Evolutionary conservation across 2,113 vertebrate species (phyloP).

Genomic region (Bombycilla garrulus): DNA sequence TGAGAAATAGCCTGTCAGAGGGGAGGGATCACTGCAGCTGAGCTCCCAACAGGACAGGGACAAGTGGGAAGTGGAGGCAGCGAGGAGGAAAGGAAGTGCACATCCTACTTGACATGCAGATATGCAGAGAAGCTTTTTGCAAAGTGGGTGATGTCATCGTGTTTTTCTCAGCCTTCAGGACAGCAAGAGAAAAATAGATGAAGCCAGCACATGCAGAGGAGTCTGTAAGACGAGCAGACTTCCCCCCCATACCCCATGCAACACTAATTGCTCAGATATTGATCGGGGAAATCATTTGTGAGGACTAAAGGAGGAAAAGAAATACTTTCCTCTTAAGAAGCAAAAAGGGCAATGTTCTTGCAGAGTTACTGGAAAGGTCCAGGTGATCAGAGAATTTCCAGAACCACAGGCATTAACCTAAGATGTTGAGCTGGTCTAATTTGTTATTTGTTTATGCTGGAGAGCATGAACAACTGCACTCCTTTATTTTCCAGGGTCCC

Average conservation of each 20-base stretch:
- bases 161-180: slow-evolving; percentile 60
- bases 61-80: slow-evolving; percentile 44
- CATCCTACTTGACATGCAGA: slow-evolving; percentile 60
- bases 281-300: not conserved
- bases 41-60: slow-evolving; percentile 41
- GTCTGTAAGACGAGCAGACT: slow-evolving; percentile 42
- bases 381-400: not conserved
- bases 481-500: not conserved
- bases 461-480: not conserved
- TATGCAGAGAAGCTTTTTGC: slow-evolving; percentile 51
- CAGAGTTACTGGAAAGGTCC: not conserved
- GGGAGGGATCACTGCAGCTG: not conserved
- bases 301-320: not conserved
- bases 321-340: not conserved
- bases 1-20: slow-evolving; percentile 6
- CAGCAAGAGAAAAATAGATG: slow-evolving; percentile 54
- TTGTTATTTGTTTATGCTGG: not conserved
- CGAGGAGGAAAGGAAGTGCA: slow-evolving; percentile 17
- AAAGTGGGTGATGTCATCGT: slow-evolving; percentile 48
- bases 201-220: slow-evolving; percentile 49
- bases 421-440: not conserved
- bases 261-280: slow-evolving; percentile 48
- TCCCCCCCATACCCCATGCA: not conserved
- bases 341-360: not conserved
- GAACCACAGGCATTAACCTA: not conserved